A percentile compares a stretch with the other conserved stretches of the same genome.
These are phyloP conservation scores for Smittia sp. DNA, from an alignment of 2,888 invertebrate genomes.

Conservation along the genomic window DNA sequence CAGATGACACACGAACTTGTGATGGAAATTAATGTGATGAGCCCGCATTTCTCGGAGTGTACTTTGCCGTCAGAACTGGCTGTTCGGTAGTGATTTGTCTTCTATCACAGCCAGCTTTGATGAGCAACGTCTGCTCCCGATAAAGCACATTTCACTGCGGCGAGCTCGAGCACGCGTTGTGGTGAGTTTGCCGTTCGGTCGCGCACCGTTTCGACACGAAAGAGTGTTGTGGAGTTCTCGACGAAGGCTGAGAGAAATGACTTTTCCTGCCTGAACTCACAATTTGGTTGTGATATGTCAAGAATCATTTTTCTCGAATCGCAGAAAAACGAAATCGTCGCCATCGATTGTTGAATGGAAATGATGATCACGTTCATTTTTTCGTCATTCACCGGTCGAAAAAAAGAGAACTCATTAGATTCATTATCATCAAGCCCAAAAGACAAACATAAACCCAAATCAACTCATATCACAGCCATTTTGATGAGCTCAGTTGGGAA, in stretches of 20 bases:
- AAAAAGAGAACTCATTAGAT: conserved; percentile 23
- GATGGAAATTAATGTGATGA: not conserved
- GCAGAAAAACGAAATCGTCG: conserved; percentile 2
- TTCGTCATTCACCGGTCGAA: not conserved
- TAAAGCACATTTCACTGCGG: not conserved
- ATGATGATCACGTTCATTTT: conserved; percentile 9
- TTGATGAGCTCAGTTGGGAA: conserved; percentile 42
- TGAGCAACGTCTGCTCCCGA: conserved; percentile 36
- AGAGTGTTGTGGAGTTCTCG: not conserved
- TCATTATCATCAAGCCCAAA: conserved; percentile 16
- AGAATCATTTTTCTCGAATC: conserved; percentile 10
- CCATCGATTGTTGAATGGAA: conserved; percentile 7
- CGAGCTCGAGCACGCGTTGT: not conserved
- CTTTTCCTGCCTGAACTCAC: conserved; percentile 42
- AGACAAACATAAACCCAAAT: not conserved
- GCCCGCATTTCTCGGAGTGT: conserved; percentile 18
- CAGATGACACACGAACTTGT: not conserved
- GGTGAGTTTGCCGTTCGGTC: not conserved
- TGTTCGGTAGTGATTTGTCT: conserved; percentile 30
- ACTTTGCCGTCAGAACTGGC: conserved; percentile 41
- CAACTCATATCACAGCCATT: conserved; percentile 42
- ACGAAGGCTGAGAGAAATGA: not conserved
- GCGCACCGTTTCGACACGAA: not conserved
- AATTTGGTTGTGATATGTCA: conserved; percentile 42
- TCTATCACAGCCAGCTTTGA: conserved; percentile 42